Conservation (phyloP, 1,140 invertebrate genomes). For the Chelonus insularis region DNA sequence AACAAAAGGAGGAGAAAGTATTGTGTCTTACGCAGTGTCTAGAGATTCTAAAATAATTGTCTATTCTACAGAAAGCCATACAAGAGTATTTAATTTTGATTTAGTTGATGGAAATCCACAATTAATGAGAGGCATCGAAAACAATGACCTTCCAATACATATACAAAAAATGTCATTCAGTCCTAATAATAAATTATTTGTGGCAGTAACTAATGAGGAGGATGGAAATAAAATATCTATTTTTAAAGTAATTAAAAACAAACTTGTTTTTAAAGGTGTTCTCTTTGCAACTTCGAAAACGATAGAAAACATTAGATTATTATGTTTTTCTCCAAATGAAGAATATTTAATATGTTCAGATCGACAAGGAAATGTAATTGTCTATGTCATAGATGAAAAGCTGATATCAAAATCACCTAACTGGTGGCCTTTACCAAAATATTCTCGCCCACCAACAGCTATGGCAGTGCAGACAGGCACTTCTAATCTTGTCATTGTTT, state of each 20-base stretch:
- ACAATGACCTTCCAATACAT: conserved; percentile 38
- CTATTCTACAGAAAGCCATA: conserved; percentile 70
- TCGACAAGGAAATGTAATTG: conserved; percentile 62
- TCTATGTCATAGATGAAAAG: conserved; percentile 61
- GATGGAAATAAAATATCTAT: conserved; percentile 39
- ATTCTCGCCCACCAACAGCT: conserved; percentile 67
- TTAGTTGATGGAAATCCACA: conserved; percentile 51
- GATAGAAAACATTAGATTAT: conserved; percentile 39
- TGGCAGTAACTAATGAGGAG: conserved; percentile 43
- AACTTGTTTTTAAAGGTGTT: conserved; percentile 37
- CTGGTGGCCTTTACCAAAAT: conserved; percentile 67
- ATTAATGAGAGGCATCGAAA: conserved; percentile 40
- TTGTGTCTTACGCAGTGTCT: conserved; percentile 71
- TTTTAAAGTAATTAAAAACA: conserved; percentile 47
- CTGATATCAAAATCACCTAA: conserved; percentile 47
- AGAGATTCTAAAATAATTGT: conserved; percentile 70
- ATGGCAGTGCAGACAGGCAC: conserved; percentile 64
- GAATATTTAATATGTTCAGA: conserved; percentile 69
- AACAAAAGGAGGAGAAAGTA: conserved; percentile 65
- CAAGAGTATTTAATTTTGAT: conserved; percentile 71
- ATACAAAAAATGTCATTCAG: conserved; percentile 55
- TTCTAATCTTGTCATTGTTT: conserved; percentile 66
- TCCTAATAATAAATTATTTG: conserved; percentile 50
- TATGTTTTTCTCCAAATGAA: conserved; percentile 61
- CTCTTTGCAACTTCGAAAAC: conserved; percentile 45